phyloP scores from a whole-genome alignment of 2,113 vertebrate genomes.

The Siniperca knerii region DNA sequence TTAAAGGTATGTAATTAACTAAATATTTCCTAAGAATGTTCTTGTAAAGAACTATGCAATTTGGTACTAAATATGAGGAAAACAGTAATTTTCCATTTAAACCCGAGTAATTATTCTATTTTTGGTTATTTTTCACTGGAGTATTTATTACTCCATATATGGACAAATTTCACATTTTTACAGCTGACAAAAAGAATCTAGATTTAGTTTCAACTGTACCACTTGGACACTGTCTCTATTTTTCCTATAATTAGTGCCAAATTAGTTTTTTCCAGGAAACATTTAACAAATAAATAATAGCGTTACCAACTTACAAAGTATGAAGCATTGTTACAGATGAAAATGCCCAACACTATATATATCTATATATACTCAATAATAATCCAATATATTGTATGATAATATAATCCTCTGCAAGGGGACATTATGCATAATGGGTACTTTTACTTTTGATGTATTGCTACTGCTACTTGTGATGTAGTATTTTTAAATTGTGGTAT shows the following conservation, averaged over 20 bases:
- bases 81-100: neutral
- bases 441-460: no score
- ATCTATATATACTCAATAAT: no score
- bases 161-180: no score
- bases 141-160: neutral
- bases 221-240: neutral
- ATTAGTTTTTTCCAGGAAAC: neutral
- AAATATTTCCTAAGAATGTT: neutral
- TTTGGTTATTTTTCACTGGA: no score
- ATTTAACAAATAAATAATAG: neutral
- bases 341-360: no score
- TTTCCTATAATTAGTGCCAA: no score
- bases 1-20: neutral
- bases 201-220: neutral
- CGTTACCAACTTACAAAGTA: no score
- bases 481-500: no score
- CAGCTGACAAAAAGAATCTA: neutral
- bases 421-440: neutral
- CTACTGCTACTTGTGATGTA: no score
- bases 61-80: neutral
- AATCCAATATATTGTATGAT: no score
- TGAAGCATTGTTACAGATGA: no score
- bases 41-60: neutral
- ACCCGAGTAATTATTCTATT: neutral
- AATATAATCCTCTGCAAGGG: no score